These are phyloP conservation scores for Gerosis bhagava DNA, from an alignment of 2,888 invertebrate genomes.

Conservation along the genomic window DNA sequence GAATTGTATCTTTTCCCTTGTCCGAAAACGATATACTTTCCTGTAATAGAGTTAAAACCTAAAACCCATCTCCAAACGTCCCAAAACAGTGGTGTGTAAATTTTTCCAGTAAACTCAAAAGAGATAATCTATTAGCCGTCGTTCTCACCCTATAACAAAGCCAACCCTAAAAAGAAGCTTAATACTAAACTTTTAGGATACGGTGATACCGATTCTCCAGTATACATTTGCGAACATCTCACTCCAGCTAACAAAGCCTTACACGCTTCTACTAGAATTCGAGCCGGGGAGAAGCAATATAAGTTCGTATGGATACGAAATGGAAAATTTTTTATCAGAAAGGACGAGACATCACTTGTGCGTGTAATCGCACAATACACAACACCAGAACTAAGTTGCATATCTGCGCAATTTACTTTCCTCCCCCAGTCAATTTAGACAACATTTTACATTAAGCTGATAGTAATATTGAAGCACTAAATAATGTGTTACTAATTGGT, in stretches of 20 bases:
- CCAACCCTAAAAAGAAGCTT: slow-evolving; percentile 21
- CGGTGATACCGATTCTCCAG: slow-evolving; percentile 8
- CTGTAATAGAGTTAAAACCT: slow-evolving; percentile 11
- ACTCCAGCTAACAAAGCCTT: slow-evolving; percentile 11
- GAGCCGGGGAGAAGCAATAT: slow-evolving; percentile 12
- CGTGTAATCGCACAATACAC: too few relatives aligned
- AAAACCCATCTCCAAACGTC: slow-evolving; percentile 1
- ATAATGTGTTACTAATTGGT: too few relatives aligned
- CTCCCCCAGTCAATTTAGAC: too few relatives aligned
- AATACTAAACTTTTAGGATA: slow-evolving; percentile 8
- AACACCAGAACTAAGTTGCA: too few relatives aligned
- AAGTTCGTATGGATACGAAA: slow-evolving; percentile 23
- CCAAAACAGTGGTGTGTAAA: slow-evolving; percentile 10
- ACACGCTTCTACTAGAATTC: slow-evolving; percentile 17
- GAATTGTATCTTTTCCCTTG: slow-evolving; percentile 14
- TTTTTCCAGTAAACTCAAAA: slow-evolving; percentile 3
- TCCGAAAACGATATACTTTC: slow-evolving; percentile 8
- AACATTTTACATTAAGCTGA: too few relatives aligned
- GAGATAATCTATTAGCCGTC: slow-evolving; percentile 22
- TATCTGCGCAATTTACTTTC: too few relatives aligned
- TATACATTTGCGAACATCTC: slow-evolving; percentile 17
- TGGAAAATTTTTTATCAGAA: slow-evolving; percentile 16
- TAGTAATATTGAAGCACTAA: too few relatives aligned
- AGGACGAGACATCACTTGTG: slow-evolving; percentile 6
- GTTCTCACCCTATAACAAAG: slow-evolving; percentile 14